Evolutionary conservation across 2,797 vertebrate species (phyloP), one percentile per base, ranked within the genome.

Genomic region (Borostomias antarcticus): DNA sequence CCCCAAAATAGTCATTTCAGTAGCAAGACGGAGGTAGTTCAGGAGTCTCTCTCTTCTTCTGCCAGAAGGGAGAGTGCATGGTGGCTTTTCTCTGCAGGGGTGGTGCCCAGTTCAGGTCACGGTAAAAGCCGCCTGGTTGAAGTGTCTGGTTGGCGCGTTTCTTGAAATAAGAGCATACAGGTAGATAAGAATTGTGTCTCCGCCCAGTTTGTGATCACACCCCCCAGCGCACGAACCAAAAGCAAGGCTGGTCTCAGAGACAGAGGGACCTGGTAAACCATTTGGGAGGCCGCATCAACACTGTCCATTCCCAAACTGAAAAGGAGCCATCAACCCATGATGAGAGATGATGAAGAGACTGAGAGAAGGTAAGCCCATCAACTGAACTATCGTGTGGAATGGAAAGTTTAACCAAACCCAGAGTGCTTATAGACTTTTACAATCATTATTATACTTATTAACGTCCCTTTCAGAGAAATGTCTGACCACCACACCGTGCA

Each of bases 401-500:
- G 17, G 28, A 56, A 25, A 19, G 40, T 45, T 35, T 58, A 10
- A 15, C 9, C n/a, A 35, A 15, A 23, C 5, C 32, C 35, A 2
- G 9, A 7, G 13, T 58, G 23, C 1, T 5, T 17, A 56, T 26
- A 15, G 2, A 51, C 8, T 3, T 17, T 56, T 40, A 25, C 23
- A 37, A 50, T 11, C 26, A 4, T 9, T 50, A 23, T 19, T 35
- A 50, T 30, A 37, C 28, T 29, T 6, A 17, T 2, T 7, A 9
- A 0, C 52, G 9, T 72, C 0, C n/a, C 54, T 68, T 51, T 17
- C 25, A 84, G 78, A 58, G 62, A 74, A 30, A 89, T 87, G 83
- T 80, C 87, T 51, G n/a, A n/a, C n/a, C 78, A 77, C 71, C 76
- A 63, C 28, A 64, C 62, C 17, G 68, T 73, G 26, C 75, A 81